phyloP scores from a whole-genome alignment of 1,140 invertebrate species.

The Drosophila carrolli region DNA sequence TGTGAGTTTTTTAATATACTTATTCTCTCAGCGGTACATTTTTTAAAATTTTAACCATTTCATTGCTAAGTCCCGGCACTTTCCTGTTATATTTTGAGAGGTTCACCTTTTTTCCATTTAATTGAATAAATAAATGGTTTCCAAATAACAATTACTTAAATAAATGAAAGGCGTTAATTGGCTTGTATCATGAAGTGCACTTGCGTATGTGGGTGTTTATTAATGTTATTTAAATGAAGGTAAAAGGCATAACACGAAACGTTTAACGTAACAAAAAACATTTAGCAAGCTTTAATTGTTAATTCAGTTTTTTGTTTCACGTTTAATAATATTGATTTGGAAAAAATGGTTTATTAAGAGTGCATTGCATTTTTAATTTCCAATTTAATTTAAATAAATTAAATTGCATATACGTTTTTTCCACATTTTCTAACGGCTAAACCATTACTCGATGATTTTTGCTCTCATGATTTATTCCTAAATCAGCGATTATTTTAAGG shows the following conservation, averaged over 20 bases:
- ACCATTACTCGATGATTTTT: not conserved
- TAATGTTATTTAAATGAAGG: not conserved
- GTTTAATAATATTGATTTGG: not conserved
- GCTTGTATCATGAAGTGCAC: not conserved
- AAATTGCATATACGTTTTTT: not conserved
- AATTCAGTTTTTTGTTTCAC: not conserved
- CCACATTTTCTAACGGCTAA: not conserved
- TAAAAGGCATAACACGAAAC: not conserved
- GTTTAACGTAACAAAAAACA: not conserved
- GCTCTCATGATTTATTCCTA: not conserved
- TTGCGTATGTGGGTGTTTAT: not conserved
- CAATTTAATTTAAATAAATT: too few relatives aligned
- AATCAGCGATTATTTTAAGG: not conserved
- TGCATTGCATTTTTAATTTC: too few relatives aligned
- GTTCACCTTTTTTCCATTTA: not conserved
- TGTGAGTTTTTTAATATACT: too few relatives aligned
- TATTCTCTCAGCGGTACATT: not conserved
- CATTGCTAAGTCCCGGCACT: not conserved
- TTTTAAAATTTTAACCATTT: not conserved
- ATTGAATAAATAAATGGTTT: not conserved
- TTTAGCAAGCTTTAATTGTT: not conserved
- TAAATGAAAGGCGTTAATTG: slow-evolving; percentile 8
- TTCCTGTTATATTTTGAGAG: not conserved
- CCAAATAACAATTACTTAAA: not conserved
- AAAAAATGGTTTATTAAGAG: too few relatives aligned